A percentile compares a stretch with the other conserved stretches of the same genome.
phyloP scores from a whole-genome alignment of 2,888 invertebrate genomes.

The Xestia rhomboidea region DNA sequence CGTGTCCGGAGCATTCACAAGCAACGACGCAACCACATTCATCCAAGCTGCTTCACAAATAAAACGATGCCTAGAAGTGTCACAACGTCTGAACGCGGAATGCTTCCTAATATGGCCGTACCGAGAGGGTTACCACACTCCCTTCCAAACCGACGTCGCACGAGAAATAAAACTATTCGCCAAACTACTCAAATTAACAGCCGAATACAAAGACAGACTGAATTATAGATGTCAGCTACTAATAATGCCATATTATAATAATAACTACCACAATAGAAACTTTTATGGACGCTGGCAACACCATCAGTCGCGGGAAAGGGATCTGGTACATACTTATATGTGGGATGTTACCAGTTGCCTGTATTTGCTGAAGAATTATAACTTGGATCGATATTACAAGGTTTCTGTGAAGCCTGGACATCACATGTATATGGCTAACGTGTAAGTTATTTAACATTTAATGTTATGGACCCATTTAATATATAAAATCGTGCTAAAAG shows the following conservation, averaged over 20 bases:
- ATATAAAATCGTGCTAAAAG: background rate
- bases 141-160: constrained; percentile 91
- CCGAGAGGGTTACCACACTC: constrained; percentile 90
- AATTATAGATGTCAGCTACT: constrained; percentile 89
- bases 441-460: constrained; percentile 82
- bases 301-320: constrained; percentile 73
- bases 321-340: constrained; percentile 90
- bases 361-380: constrained; percentile 91
- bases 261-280: constrained; percentile 63
- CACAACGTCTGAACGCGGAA: constrained; percentile 91
- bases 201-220: constrained; percentile 91
- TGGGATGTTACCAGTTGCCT: constrained; percentile 92
- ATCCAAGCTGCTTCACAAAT: constrained; percentile 91
- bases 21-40: constrained; percentile 90
- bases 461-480: background rate
- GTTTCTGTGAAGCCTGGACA: constrained; percentile 92
- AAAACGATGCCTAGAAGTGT: constrained; percentile 91
- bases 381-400: constrained; percentile 91
- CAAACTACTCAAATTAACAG: constrained; percentile 91
- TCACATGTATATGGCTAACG: constrained; percentile 91
- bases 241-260: constrained; percentile 87
- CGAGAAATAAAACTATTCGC: constrained; percentile 92
- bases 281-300: constrained; percentile 71
- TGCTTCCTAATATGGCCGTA: constrained; percentile 92
- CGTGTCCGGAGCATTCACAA: constrained; percentile 91